Evolutionary conservation across 64 coral and sea anemone genomes (phyloP), one percentile per base, ranked within the genome.

Genomic region (Montipora sp.): DNA sequence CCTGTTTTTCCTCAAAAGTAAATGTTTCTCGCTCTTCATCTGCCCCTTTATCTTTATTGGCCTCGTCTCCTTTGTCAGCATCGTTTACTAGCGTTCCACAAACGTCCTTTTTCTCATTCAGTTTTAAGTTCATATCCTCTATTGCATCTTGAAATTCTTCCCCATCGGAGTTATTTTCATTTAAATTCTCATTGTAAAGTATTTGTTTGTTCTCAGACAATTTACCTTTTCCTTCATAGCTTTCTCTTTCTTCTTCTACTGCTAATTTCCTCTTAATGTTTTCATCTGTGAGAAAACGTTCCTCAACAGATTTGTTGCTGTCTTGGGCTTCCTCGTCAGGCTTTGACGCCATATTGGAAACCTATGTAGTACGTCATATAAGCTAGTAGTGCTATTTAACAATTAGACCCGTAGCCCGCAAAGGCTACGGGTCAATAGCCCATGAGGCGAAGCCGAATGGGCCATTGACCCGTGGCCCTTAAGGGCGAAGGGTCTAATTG

Each of bases 321-420:
- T 92, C 71, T 77, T 74, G 46, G 4, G 70, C 36, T 44, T 88
- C 16, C 68, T 92, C 73, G 43, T 85, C 59, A 57, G 75, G 6
- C 80, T 92, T 77, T n/a, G 88, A 91, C 95, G 95, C 95, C 95
- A 96, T 96, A 47, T 96, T 96, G 50, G 36, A 49, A 93, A 89
- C 50, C 61, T 13, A n/a, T 1, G 0, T 60, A 73, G 48, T 51
- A 63, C 86, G 18, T 70, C 43, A 57, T 83, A 48, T 80, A 89
- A 73, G 18, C 23, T 57, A 6, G 11, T 57, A 11, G 6, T 57
- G 36, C 36, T 36, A 36, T 36, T 36, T 27, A 27, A 27, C 27
- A 27, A 27, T 27, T 27, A 27, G 36, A 36, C 36, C 36, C 36
- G 36, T 36, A 36, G 36, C 36, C 36, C 36, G 36, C 36, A 36